Evolutionary conservation across 2,113 vertebrate species (phyloP), one percentile per base, ranked within the genome.

Genomic region (Halichoerus grypus): DNA sequence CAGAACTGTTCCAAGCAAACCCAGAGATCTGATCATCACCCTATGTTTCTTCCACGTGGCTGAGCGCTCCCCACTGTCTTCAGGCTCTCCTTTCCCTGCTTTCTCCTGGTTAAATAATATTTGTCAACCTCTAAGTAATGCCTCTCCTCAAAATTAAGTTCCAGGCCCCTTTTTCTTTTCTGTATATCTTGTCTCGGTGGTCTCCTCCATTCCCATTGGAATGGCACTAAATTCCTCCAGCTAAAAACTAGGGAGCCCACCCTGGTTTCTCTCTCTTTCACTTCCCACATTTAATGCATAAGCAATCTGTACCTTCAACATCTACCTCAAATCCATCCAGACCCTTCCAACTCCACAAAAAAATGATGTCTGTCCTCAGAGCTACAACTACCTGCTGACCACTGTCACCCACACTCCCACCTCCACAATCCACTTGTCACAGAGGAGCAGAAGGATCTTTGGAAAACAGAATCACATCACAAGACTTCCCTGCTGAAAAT

Each of bases 241-340:
- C 61, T 46, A 88, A 24, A 82, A 69, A 79, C 18, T 71, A n/a
- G 14, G 33, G 12, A 74, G 61, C n/a, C 46, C 87, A 28, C 31
- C 8, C 13, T 59, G 10, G 33, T 53, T 53, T 65, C 59, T 55
- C 39, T 80, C 59, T 84, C 51, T 55, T 63, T 74, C 46, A 42
- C 12, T 49, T 8, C 18, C 46, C 33, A 81, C 7, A 51, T 71
- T 76, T 65, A 77, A 28, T 76, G 24, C 7, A 1, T 26, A 79
- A 49, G 5, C 9, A 59, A 71, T 72, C 84, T 65, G 57, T 94
- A 79, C 57, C 69, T 85, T 95, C 24, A 86, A 93, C 88, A 53
- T n/a, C 57, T 3, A 71, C 26, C 79, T 59, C 39, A 63, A 28
- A 91, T 53, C 72, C 46, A 77, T 65, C 4, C 46, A 95, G 55